Percentiles rank a stretch among this genome's conserved stretches.
phyloP scores from a whole-genome alignment of 92 coral and sea anemone genomes.

The Parazoanthus darwini region DNA sequence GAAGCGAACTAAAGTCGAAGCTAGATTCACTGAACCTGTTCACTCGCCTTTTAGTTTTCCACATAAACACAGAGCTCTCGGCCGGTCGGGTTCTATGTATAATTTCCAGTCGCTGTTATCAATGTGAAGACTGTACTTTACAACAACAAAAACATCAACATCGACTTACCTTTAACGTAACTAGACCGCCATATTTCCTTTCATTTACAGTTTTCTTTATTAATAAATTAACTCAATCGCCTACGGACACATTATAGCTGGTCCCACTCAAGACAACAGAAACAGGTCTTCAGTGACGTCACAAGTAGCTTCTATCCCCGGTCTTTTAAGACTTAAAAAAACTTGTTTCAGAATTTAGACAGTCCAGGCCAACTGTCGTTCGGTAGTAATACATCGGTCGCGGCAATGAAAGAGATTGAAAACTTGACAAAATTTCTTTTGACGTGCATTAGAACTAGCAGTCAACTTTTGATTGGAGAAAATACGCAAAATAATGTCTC shows the following conservation, averaged over 20 bases:
- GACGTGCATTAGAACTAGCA: too few species aligned
- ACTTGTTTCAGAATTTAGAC: too few species aligned
- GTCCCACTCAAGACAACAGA: constrained; percentile 27
- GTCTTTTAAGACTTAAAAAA: neutral
- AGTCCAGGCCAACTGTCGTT: too few species aligned
- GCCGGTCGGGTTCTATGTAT: too few species aligned
- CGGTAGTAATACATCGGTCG: too few species aligned
- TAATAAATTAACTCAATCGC: constrained; percentile 69
- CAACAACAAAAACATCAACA: neutral
- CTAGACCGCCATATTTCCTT: constrained; percentile 73
- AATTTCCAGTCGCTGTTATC: neutral
- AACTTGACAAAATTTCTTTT: too few species aligned
- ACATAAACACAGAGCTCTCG: neutral
- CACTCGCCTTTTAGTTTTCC: neutral
- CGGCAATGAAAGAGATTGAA: too few species aligned
- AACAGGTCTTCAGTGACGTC: constrained; percentile 38
- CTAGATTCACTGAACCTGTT: constrained; percentile 1
- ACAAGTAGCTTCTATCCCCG: constrained; percentile 1
- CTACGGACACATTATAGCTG: constrained; percentile 26
- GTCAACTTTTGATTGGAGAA: too few species aligned
- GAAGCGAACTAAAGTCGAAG: neutral
- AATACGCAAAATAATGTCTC: too few species aligned
- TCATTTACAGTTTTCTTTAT: constrained; percentile 52
- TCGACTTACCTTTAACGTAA: constrained; percentile 17
- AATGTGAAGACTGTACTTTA: neutral